Percentiles rank a stretch among this genome's conserved stretches.
These are phyloP conservation scores for Solen grandis DNA, from an alignment of 1,140 invertebrate genomes.

Conservation along the genomic window DNA sequence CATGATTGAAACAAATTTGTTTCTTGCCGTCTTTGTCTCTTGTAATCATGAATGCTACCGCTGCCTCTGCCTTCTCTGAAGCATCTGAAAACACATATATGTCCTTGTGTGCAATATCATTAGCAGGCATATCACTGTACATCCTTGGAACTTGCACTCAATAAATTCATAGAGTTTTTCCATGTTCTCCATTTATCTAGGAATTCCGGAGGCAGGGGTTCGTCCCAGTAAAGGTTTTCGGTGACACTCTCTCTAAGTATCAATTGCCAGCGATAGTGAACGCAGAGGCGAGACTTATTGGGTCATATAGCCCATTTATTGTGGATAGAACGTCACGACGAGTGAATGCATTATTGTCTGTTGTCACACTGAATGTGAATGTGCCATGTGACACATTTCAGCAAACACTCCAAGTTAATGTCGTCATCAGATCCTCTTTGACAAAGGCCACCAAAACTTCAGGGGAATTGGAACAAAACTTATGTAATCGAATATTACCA, in stretches of 20 bases:
- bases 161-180: conserved; percentile 20
- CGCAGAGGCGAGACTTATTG: conserved; percentile 55
- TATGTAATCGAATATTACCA: conserved; percentile 32
- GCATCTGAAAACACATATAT: conserved; percentile 54
- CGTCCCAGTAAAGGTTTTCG: conserved; percentile 44
- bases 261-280: conserved; percentile 52
- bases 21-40: background rate
- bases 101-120: conserved; percentile 75
- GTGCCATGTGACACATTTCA: conserved; percentile 48
- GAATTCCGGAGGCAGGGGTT: conserved; percentile 22
- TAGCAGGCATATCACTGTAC: conserved; percentile 56
- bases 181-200: conserved; percentile 39
- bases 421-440: conserved; percentile 53
- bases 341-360: conserved; percentile 52
- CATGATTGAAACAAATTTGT: conserved; percentile 27
- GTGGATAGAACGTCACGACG: conserved; percentile 32
- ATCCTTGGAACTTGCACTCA: conserved; percentile 36
- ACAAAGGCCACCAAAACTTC: background rate
- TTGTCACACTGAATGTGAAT: conserved; percentile 29
- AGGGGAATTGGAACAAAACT: conserved; percentile 5
- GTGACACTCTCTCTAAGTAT: conserved; percentile 32
- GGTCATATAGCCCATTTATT: conserved; percentile 53
- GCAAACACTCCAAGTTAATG: conserved; percentile 43
- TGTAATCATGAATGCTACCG: conserved; percentile 40
- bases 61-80: conserved; percentile 46